A percentile compares a stretch with the other conserved stretches of the same genome.
Evolutionary conservation across 2,888 invertebrate species (phyloP).

Genomic region (Drosophila bunnanda): DNA sequence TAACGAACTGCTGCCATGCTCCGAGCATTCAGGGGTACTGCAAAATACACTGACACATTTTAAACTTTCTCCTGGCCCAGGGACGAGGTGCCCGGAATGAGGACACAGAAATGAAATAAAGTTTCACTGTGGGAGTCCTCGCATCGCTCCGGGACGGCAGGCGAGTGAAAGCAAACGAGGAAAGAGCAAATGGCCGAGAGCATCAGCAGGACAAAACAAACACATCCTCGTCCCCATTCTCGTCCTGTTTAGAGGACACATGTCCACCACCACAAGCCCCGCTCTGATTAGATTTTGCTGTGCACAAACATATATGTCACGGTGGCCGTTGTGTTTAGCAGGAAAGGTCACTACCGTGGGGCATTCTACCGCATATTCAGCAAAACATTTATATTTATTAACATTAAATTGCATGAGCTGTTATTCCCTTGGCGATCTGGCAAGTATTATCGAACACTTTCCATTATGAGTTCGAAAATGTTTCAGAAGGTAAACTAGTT

Average conservation of each 20-base stretch:
- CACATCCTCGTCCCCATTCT: slow-evolving; percentile 17
- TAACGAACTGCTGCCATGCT: slow-evolving; percentile 4
- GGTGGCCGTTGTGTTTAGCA: slow-evolving; percentile 18
- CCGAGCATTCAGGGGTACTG: slow-evolving; percentile 18
- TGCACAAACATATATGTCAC: slow-evolving; percentile 37
- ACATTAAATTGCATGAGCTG: slow-evolving; percentile 1
- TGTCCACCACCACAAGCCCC: slow-evolving; percentile 36
- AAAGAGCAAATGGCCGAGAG: slow-evolving; percentile 53
- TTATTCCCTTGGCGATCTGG: background rate
- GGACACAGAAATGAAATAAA: slow-evolving; percentile 56
- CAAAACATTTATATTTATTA: slow-evolving; percentile 11
- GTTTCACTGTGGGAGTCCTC: slow-evolving; percentile 38
- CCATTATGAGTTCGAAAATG: too few relatives aligned
- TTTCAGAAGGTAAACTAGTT: too few relatives aligned
- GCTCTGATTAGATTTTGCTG: slow-evolving; percentile 73
- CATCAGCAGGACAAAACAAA: slow-evolving; percentile 36
- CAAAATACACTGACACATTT: slow-evolving; percentile 52
- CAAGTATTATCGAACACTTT: background rate
- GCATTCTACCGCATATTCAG: slow-evolving; percentile 4
- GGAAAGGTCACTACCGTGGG: slow-evolving; percentile 19
- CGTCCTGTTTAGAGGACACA: slow-evolving; percentile 38
- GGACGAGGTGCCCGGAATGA: background rate
- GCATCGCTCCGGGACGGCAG: background rate
- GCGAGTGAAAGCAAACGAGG: slow-evolving; percentile 39
- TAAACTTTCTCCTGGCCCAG: slow-evolving; percentile 48